Conservation (phyloP, 2,113 vertebrate species). For the Pampusana beccarii region DNA sequence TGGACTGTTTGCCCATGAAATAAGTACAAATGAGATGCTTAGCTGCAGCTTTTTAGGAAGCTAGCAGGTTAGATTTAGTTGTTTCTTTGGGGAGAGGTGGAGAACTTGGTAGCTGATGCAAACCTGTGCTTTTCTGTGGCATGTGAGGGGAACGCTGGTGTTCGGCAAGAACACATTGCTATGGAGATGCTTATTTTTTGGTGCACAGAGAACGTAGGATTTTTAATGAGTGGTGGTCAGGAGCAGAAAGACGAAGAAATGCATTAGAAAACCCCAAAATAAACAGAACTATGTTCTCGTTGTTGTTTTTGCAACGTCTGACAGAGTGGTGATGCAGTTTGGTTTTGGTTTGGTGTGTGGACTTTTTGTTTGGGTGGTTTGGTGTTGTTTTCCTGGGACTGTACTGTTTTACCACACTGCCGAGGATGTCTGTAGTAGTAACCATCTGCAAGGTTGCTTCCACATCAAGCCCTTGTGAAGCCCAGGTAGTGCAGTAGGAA, state of each 20-base stretch:
- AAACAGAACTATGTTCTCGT: not conserved
- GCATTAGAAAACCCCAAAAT: not conserved
- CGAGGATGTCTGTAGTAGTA: not conserved
- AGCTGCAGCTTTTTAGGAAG: not conserved
- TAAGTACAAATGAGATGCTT: not conserved
- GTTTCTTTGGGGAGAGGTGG: not conserved
- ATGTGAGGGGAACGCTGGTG: not conserved
- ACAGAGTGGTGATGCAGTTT: not conserved
- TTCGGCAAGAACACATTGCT: not conserved
- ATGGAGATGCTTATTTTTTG: not conserved
- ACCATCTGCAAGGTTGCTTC: not conserved
- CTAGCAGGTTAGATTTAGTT: not conserved
- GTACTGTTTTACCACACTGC: not conserved
- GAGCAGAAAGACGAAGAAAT: not conserved
- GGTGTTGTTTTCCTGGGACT: not conserved
- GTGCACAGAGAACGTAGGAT: fast-evolving
- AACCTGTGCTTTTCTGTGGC: not conserved
- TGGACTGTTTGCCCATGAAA: not conserved
- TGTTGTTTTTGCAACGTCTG: not conserved
- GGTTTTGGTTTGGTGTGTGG: not conserved
- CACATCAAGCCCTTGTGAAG: not conserved
- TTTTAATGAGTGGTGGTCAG: not conserved
- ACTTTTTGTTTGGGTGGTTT: not conserved
- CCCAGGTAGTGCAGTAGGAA: not conserved
- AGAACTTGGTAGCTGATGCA: not conserved